phyloP scores from a whole-genome alignment of 1,140 invertebrate genomes.

The Notospermus geniculatus region DNA sequence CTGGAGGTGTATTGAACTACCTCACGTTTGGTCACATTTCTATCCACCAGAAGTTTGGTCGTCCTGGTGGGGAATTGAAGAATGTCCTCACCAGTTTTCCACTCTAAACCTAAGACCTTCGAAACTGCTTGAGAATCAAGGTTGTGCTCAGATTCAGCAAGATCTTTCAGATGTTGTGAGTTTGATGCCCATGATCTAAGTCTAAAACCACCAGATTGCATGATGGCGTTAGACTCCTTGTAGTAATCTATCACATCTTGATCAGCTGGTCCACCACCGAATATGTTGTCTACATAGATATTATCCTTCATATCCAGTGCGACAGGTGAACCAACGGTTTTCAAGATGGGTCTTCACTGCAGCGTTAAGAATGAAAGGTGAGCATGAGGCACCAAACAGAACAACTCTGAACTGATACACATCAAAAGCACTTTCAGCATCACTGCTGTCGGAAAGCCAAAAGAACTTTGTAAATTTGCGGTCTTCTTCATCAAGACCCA shows the following conservation, averaged over 20 bases:
- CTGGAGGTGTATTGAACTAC: slow-evolving; percentile 18
- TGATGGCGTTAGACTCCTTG: background rate
- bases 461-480: background rate
- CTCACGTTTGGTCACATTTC: slow-evolving; percentile 1
- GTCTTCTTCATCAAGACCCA: background rate
- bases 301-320: background rate
- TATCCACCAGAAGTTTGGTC: background rate
- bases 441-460: background rate
- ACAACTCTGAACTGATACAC: background rate
- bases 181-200: background rate
- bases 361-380: background rate
- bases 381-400: background rate
- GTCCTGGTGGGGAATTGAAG: background rate
- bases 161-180: background rate
- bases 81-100: background rate
- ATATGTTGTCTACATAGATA: slow-evolving; percentile 1
- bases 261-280: background rate
- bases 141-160: background rate
- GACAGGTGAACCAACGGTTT: background rate
- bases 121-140: background rate
- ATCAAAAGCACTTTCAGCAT: slow-evolving; percentile 2
- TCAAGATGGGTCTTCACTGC: background rate
- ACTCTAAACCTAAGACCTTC: background rate
- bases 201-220: background rate
- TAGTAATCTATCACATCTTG: background rate